phyloP scores from a whole-genome alignment of 2,113 vertebrate genomes.

The Megaceryle torquata region DNA sequence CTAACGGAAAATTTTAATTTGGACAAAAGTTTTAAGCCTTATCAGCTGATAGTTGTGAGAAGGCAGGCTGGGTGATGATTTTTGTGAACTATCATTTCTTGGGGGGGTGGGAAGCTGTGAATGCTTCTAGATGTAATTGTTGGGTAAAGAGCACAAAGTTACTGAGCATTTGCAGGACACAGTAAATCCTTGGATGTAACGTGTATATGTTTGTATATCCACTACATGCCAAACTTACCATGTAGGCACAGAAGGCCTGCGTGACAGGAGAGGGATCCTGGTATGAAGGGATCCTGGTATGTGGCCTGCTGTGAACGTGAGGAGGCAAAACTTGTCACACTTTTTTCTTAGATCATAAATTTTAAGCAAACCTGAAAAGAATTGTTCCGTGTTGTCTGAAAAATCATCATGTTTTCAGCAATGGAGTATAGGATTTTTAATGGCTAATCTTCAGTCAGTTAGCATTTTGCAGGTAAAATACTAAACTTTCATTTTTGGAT shows the following conservation, averaged over 20 bases:
- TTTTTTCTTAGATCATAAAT: background rate
- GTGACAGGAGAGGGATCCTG: background rate
- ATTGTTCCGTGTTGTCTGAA: background rate
- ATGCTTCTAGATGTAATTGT: background rate
- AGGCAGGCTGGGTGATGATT: background rate
- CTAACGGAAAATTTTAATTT: background rate
- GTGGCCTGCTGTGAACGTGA: background rate
- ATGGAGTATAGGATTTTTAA: background rate
- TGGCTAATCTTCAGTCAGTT: background rate
- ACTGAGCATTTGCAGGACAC: background rate
- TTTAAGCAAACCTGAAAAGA: background rate
- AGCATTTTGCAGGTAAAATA: background rate
- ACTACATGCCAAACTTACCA: background rate
- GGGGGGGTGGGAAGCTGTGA: background rate
- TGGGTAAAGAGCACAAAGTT: background rate
- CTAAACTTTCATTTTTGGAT: background rate
- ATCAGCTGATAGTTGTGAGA: background rate
- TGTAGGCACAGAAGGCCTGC: background rate
- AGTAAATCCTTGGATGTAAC: background rate
- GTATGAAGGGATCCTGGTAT: background rate
- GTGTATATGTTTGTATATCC: background rate
- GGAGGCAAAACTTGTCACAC: background rate
- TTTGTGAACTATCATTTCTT: background rate
- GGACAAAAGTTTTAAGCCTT: background rate
- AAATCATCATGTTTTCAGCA: background rate